phyloP scores from a whole-genome alignment of 2,888 invertebrate species.

The Branchinecta sandiegonensis region DNA sequence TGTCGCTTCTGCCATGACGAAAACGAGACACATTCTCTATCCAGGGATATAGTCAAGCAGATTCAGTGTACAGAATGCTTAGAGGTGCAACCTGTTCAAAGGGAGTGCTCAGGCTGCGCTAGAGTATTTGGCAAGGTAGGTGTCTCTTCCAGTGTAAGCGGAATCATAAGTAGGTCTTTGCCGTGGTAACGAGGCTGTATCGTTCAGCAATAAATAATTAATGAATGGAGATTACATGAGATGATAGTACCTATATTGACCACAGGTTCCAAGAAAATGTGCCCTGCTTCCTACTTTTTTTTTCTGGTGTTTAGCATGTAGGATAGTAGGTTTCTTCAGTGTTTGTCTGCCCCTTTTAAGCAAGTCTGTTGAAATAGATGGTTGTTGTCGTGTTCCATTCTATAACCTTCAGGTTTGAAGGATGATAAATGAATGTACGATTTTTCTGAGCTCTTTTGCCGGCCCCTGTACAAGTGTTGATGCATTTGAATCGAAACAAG shows the following conservation, averaged over 20 bases:
- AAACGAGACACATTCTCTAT: slow-evolving; percentile 63
- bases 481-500: too few species aligned
- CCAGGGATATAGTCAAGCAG: slow-evolving; percentile 65
- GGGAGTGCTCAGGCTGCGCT: slow-evolving; percentile 59
- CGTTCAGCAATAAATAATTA: background rate
- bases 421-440: too few species aligned
- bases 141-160: background rate
- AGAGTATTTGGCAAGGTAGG: slow-evolving; percentile 62
- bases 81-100: slow-evolving; percentile 61
- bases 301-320: background rate
- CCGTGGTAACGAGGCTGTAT: too few species aligned
- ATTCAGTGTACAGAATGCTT: slow-evolving; percentile 68
- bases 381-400: too few species aligned
- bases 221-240: background rate
- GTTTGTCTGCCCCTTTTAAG: too few species aligned
- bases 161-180: background rate
- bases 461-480: too few species aligned
- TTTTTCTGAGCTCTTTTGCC: too few species aligned
- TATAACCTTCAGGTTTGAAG: too few species aligned
- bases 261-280: background rate
- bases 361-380: too few species aligned
- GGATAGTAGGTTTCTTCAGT: too few species aligned
- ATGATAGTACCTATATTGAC: background rate
- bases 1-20: slow-evolving; percentile 85
- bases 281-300: background rate